Evolutionary conservation across 2,888 invertebrate species (phyloP), one percentile per base, ranked within the genome.

Genomic region (Bembecia ichneumoniformis): DNA sequence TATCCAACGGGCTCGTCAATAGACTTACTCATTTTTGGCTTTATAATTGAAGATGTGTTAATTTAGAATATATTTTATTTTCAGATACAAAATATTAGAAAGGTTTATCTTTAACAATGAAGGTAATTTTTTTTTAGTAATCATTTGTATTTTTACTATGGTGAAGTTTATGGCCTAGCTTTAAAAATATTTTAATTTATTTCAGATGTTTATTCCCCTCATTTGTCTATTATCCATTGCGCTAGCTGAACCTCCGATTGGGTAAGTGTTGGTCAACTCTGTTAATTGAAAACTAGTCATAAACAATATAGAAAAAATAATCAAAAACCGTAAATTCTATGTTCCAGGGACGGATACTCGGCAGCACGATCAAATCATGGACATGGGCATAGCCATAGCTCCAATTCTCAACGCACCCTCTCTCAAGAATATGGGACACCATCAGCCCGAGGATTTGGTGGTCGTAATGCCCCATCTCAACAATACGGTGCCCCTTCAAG

Each of bases 241-340:
- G 0, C 3, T 69, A 11, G 82, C 82, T 1, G 83, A 83, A 55
- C 82, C 83, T 45, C 82, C 83, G 1, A 69, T 82, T 1, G 71
- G 72, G 82, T 83, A 71, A 66, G 82, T 66, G 15, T 40, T 13
- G 13, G 14, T 0, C 11, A 4, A 28, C 28, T 28, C 28, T 28
- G 0, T 28, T 28, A 28, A 2, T 28, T 28, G 40, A 7, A 11
- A 40, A 40, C 5, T 10, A n/a, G 3, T 10, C 11, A 3, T 40
- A 40, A 40, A 13, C 3, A 40, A 11, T 5, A 28, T 40, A 40
- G 7, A 13, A 11, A 4, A 11, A 40, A n/a, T 9, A 40, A 14
- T 13, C 9, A 28, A 9, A 28, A 7, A 28, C 9, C 2, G 5
- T 9, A 28, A 28, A 28, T 28, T 28, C 28, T 28, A 44, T 15